Evolutionary conservation across 2,888 invertebrate genomes (phyloP).

Genomic region (Heliconius charithonia): DNA sequence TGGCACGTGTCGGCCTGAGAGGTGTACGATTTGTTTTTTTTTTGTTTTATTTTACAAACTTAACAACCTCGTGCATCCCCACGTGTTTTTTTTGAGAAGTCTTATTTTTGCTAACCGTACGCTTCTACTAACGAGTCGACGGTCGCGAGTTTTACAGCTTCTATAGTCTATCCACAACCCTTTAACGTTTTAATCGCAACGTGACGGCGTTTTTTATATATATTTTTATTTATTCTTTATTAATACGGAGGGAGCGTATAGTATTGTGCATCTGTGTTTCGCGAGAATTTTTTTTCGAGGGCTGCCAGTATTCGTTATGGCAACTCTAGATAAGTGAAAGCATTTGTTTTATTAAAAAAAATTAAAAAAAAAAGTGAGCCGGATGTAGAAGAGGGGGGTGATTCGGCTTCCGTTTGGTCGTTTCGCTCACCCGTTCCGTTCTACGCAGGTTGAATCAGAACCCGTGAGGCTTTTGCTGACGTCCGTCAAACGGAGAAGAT

Average conservation of each 20-base stretch:
- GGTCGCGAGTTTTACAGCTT: conserved; percentile 63
- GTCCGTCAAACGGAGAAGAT: conserved; percentile 46
- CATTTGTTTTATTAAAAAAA: conserved; percentile 26
- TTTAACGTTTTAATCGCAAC: conserved; percentile 70
- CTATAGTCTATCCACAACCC: conserved; percentile 81
- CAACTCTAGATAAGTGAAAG: conserved; percentile 53
- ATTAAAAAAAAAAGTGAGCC: conserved; percentile 62
- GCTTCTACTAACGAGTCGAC: conserved; percentile 80
- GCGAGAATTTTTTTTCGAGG: conserved; percentile 59
- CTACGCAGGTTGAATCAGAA: conserved; percentile 83
- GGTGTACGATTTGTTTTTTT: conserved; percentile 66
- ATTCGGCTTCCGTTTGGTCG: conserved; percentile 72
- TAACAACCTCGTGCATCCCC: conserved; percentile 78
- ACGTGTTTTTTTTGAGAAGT: conserved; percentile 60
- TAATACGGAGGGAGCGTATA: conserved; percentile 74
- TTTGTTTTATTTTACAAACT: conserved; percentile 40
- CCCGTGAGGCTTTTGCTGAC: conserved; percentile 64
- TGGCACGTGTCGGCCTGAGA: conserved; percentile 57
- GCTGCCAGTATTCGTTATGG: conserved; percentile 59
- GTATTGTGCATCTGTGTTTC: conserved; percentile 81
- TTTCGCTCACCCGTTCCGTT: conserved; percentile 80
- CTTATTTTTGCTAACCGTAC: conserved; percentile 73
- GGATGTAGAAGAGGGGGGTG: conserved; percentile 77
- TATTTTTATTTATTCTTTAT: conserved; percentile 47
- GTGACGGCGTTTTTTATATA: conserved; percentile 64